These are phyloP conservation scores for Xenopus laevis DNA, from an alignment of 2,113 vertebrate species.

Conservation along the genomic window DNA sequence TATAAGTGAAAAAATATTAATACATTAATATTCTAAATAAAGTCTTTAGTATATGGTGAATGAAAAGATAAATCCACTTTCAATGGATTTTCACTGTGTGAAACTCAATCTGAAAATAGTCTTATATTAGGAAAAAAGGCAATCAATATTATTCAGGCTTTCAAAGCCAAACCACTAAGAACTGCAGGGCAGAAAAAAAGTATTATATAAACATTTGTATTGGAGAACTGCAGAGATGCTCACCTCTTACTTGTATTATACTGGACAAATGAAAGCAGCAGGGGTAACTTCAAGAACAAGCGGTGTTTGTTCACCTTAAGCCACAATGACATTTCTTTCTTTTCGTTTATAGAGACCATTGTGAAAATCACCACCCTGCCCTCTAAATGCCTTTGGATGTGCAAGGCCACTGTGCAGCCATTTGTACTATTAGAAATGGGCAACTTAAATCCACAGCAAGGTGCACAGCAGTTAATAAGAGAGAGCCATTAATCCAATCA, in stretches of 20 bases:
- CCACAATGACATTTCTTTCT: constrained; percentile 27
- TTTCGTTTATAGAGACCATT: constrained; percentile 7
- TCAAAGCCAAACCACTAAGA: constrained; percentile 27
- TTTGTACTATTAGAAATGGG: neutral
- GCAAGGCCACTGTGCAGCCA: constrained; percentile 6
- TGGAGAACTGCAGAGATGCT: constrained; percentile 19
- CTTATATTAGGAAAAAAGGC: constrained; percentile 38
- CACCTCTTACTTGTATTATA: constrained; percentile 30
- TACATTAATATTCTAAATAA: constrained; percentile 23
- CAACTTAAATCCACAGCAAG: neutral
- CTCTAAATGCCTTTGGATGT: neutral
- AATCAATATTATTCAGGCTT: constrained; percentile 40
- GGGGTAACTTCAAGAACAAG: constrained; percentile 30
- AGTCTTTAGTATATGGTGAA: constrained; percentile 18
- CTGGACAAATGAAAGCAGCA: constrained; percentile 34
- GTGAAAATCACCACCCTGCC: constrained; percentile 22
- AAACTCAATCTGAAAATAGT: constrained; percentile 35
- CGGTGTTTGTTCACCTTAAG: constrained; percentile 19
- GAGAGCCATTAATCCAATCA: constrained; percentile 5
- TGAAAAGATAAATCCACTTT: constrained; percentile 33
- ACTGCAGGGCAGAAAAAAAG: constrained; percentile 27
- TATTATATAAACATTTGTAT: constrained; percentile 31
- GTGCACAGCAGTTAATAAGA: constrained; percentile 9
- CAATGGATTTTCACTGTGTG: constrained; percentile 32
- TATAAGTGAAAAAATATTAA: constrained; percentile 10